These are phyloP conservation scores for Phoebastria nigripes DNA, from an alignment of 2,797 vertebrate species.

Conservation along the genomic window DNA sequence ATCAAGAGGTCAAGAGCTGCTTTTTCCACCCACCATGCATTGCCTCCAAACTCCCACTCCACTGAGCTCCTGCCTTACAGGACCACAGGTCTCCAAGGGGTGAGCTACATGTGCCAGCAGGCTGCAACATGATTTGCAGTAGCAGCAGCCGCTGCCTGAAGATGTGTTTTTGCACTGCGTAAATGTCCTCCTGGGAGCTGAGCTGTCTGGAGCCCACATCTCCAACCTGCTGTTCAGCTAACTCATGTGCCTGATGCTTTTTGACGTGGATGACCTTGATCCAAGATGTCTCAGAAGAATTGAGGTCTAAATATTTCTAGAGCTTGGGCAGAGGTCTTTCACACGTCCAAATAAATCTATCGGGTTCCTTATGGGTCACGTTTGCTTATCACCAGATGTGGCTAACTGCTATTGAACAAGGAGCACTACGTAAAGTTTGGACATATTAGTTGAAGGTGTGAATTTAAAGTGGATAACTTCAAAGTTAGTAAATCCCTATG, in stretches of 20 bases:
- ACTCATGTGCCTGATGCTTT: accelerated
- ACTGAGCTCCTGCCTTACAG: background rate
- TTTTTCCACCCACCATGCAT: background rate
- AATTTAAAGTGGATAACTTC: background rate
- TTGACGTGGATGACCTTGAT: background rate
- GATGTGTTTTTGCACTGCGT: background rate
- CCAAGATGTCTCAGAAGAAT: background rate
- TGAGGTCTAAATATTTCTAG: background rate
- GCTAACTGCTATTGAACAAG: background rate
- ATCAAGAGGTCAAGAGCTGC: background rate
- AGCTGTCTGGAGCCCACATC: background rate
- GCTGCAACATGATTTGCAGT: background rate
- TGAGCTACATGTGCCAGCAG: background rate
- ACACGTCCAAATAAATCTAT: background rate
- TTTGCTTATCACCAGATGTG: background rate
- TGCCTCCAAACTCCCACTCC: background rate
- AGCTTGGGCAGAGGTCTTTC: background rate
- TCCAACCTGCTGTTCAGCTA: background rate
- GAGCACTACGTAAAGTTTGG: background rate
- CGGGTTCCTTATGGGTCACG: background rate
- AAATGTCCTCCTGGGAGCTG: background rate
- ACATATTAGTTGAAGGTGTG: background rate
- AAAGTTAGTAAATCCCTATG: background rate
- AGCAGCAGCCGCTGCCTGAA: background rate
- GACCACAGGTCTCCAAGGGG: background rate